Base-by-base conservation (phyloP, 2,888 invertebrate species). In the Dromius quadrimaculatus region DNA sequence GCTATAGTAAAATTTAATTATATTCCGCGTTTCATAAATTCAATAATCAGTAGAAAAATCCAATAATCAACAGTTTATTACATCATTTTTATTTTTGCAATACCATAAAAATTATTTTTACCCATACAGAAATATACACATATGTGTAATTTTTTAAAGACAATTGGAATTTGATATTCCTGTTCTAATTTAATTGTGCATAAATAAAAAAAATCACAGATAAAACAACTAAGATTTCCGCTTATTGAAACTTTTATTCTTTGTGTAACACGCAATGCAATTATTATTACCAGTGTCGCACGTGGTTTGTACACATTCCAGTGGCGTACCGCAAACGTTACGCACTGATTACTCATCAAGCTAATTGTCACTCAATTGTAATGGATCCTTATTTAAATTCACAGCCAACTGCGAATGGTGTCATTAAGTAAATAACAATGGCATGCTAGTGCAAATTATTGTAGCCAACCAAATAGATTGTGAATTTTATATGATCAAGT, bases 341-440 rank as follows among this genome's bases (percentile, higher is more conserved):
- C 38, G 38, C 38, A n/a, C 38, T 38, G 38, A 38, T 38, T 38
- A 38, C 38, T 38, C 38, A 38, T 38, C n/a, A 38, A 38, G 4
- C 8, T 28, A 8, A 28, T 28, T 28, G 28, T 28, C 28, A 8
- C 8, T 28, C 28, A n/a, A n/a, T n/a, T n/a, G n/a, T 28, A 28
- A 28, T 8, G 28, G 8, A 28, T 3, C 8, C 28, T 28, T 8
- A 28, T 28, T 28, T 3, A 28, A 28, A 28, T 5, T 3, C 28
- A 8, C 3, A 5, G 28, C 4, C 3, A 28, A 28, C 8, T 28
- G 28, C 3, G 3, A 28, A 28, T 28, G 28, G 28, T 28, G 28
- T 28, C 28, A 28, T 28, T 28, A 28, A 8, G 3, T 5, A 28
- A 28, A 28, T 28, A 8, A 8, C 8, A n/a, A n/a, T 28, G 8